Percentiles rank a stretch among this genome's conserved stretches.
Conservation (phyloP, 30 jellyfish, hydroid and myxozoan genomes). For the Cassiopea andromeda region DNA sequence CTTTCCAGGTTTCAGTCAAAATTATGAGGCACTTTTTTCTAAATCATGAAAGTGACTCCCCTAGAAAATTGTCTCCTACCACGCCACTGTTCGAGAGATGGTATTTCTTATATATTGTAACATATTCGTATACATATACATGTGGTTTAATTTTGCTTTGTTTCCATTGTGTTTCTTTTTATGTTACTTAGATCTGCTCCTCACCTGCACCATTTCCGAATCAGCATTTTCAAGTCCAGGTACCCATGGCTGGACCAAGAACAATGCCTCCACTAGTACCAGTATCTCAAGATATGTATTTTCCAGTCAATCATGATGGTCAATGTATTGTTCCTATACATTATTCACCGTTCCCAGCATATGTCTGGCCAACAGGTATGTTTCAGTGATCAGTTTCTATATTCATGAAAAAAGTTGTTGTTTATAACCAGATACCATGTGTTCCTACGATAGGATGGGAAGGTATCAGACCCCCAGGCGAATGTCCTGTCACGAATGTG, state of each 20-base stretch:
- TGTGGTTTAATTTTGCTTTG: no score
- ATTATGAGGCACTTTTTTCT: no score
- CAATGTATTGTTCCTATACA: conserved; percentile 59
- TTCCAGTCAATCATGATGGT: conserved; percentile 43
- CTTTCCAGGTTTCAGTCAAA: no score
- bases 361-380: conserved; percentile 59
- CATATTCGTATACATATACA: no score
- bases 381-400: neutral
- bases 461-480: no score
- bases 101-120: no score
- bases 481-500: no score
- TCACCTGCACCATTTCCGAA: conserved; percentile 44
- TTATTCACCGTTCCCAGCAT: conserved; percentile 45
- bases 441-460: no score
- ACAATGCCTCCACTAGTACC: conserved; percentile 57
- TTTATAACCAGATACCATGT: neutral
- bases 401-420: neutral
- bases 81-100: no score
- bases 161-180: neutral
- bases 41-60: no score
- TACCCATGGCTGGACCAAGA: conserved; percentile 46
- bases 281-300: conserved; percentile 41
- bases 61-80: no score
- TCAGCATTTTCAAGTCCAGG: conserved; percentile 41
- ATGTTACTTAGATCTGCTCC: conserved; percentile 16